Evolutionary conservation across 2,113 vertebrate genomes (phyloP), one percentile per base, ranked within the genome.

Genomic region (Hyperopisus bebe): DNA sequence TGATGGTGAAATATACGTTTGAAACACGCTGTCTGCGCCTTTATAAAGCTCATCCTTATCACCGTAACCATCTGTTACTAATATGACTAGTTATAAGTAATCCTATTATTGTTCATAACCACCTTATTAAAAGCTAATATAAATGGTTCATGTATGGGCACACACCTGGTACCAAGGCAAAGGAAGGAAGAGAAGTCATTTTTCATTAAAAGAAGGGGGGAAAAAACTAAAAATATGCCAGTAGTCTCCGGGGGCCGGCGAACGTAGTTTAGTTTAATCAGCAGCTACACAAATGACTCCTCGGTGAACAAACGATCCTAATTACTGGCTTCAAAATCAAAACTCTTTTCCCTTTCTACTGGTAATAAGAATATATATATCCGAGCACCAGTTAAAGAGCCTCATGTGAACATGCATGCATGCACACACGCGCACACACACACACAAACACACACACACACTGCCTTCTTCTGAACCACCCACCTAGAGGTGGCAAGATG

Each of bases 341-440:
- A 88, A 88, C 87, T 62, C 35, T 88, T 88, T 86, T 86, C 53
- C 85, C 85, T 86, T 48, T 31, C 24, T 11, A 7, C 47, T 47
- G 50, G 24, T 53, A 53, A 53, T 87, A 53, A 50, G 47, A 53
- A 87, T 24, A 3, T 88, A 89, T 90, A 77, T 90, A 62, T 10
- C 17, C 35, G 9, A 27, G 55, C 17, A 3, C 2, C 9, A 21
- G 15, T 62, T 55, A 24, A 27, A 85, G 6, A 58, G 80, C 31
- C 19, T 55, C 55, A 21, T 21, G 51, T 21, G 13, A 31, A 46
- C 48, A 70, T 48, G 47, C 9, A 4, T 1, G 5, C 17, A 53
- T 46, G 53, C 86, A 51, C 66, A 62, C 86, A 87, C 88, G 88
- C 89, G 89, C 86, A 89, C 88, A 46, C 74, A 62, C 89, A 31